Evolutionary conservation across 2,113 vertebrate species (phyloP).

Genomic region (Embiotoca jacksoni): DNA sequence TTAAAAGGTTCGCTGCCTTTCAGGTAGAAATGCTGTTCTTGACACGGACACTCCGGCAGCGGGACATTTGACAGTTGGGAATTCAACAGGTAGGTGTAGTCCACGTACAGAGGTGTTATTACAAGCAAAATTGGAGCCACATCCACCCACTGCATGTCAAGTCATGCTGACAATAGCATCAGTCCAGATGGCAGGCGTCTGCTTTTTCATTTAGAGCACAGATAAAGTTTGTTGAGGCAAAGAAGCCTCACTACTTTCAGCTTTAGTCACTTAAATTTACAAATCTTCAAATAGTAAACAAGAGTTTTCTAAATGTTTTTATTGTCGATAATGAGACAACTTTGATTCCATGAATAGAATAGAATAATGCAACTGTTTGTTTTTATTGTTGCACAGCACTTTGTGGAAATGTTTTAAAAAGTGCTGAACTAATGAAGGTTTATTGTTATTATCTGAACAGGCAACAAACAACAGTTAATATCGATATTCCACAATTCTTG

Average conservation of each 20-base stretch:
- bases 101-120: conserved; percentile 46
- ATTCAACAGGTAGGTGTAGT: conserved; percentile 49
- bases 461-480: background rate
- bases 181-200: background rate
- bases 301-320: too few relatives aligned
- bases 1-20: conserved; percentile 41
- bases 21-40: conserved; percentile 20
- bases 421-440: too few relatives aligned
- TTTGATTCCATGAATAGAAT: too few relatives aligned
- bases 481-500: background rate
- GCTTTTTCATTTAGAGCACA: conserved; percentile 13
- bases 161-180: conserved; percentile 23
- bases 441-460: background rate
- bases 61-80: conserved; percentile 59
- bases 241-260: background rate
- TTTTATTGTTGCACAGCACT: background rate
- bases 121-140: conserved; percentile 33
- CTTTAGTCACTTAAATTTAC: background rate
- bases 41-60: conserved; percentile 44
- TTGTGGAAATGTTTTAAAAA: too few relatives aligned
- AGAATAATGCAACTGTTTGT: background rate
- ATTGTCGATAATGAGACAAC: too few relatives aligned
- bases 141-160: conserved; percentile 58
- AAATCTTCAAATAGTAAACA: background rate
- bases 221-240: background rate